Base-by-base conservation (phyloP, 2,888 invertebrate genomes). In the Syrista parreyssii region DNA sequence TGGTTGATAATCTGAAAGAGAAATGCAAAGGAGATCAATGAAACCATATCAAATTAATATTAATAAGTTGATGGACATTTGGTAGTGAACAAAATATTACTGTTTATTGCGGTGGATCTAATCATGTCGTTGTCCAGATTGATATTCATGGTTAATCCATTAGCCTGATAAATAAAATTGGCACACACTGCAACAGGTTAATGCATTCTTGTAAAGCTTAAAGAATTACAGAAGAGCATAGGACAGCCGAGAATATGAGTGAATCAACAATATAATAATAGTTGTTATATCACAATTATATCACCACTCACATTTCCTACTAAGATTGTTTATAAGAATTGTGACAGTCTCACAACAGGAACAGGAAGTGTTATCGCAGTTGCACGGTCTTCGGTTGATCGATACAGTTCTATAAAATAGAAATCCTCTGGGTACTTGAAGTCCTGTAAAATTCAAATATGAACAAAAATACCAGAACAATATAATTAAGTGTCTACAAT, bases 261-360 rank as follows among this genome's bases (percentile, higher is more conserved):
- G 35, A 33, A 4, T 68, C 3, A 32, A 40, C 12, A n/a, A 11
- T 30, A 35, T 71, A 36, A 55, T n/a, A 12, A 55, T 74, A 15
- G 11, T n/a, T 11, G n/a, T n/a, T n/a, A n/a, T n/a, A n/a, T n/a
- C n/a, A 36, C 11, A 32, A 68, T 23, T 11, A 35, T 34, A 34
- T 11, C 9, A 79, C 31, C 11, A 78, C 88, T 86, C 77, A 89
- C 90, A 83, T 78, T 79, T 83, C 76, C 84, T 88, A 32, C 81
- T 78, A 3, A 76, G 75, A 68, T 83, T 84, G 0, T 80, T 84
- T 76, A 86, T 85, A 4, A 87, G 79, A 31, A 90, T 84, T 12
- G 82, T 83, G 0, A 90, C 89, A 4, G 77, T 82, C 77, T 89
- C 88, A 72, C 90, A 90, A 72, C 90, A 90, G 3, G 86, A 85